Conservation (phyloP, 92 coral and sea anemone species). For the Pocillopora grandis region DNA sequence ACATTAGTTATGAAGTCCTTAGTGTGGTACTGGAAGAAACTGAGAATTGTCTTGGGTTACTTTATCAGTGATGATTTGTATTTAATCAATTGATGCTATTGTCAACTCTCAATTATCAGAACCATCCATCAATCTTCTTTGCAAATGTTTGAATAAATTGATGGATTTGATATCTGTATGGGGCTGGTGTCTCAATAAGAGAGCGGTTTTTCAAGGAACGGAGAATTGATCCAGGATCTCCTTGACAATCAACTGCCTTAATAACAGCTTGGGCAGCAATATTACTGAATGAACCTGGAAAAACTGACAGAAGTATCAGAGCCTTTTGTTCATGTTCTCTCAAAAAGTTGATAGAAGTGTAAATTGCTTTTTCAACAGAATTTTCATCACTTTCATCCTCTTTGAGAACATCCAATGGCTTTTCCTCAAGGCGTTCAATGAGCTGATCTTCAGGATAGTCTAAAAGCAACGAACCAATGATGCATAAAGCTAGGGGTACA, state of each 20-base stretch:
- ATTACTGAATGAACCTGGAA: conserved; percentile 22
- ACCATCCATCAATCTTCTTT: conserved; percentile 1
- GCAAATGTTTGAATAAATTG: conserved; percentile 30
- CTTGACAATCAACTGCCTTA: neutral
- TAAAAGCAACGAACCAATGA: conserved; percentile 28
- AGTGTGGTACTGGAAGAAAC: no score
- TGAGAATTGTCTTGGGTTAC: no score
- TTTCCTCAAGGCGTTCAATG: neutral
- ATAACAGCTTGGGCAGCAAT: conserved; percentile 19
- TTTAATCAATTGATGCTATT: no score
- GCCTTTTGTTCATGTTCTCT: neutral
- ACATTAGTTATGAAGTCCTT: no score
- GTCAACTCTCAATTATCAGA: no score
- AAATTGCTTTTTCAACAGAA: conserved; percentile 23
- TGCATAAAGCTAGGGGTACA: conserved; percentile 47
- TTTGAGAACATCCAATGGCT: conserved; percentile 6
- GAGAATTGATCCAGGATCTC: neutral
- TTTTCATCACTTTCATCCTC: conserved; percentile 9
- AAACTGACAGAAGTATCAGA: neutral
- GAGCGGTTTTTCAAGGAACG: conserved; percentile 25
- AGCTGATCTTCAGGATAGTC: conserved; percentile 24
- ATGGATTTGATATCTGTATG: conserved; percentile 29
- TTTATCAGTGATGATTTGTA: no score
- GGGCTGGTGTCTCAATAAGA: conserved; percentile 17
- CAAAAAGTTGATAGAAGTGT: conserved; percentile 7